phyloP scores from a whole-genome alignment of 1,140 invertebrate species.

The Drosophila nannoptera region DNA sequence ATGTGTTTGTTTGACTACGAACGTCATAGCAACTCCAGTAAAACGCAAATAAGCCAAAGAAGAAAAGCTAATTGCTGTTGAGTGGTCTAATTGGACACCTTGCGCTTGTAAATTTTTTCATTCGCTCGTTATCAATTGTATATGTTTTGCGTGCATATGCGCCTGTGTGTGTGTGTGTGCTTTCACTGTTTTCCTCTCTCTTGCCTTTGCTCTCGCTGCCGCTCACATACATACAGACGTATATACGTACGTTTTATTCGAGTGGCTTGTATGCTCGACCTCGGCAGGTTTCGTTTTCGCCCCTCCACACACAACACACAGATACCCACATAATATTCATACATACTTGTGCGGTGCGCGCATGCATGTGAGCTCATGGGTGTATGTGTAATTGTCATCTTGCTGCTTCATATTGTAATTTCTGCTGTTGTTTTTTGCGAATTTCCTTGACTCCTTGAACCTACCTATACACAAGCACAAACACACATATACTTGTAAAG shows the following conservation, averaged over 20 bases:
- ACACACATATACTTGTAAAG: conserved; percentile 1
- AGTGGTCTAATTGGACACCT: conserved; percentile 73
- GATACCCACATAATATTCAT: too few species aligned
- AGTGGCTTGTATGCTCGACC: conserved; percentile 49
- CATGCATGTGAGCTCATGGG: background rate
- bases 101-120: conserved; percentile 57
- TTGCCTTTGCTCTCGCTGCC: background rate
- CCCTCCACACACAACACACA: conserved; percentile 19
- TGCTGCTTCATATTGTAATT: conserved; percentile 44
- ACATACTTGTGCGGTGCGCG: too few species aligned
- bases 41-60: conserved; percentile 68
- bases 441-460: conserved; percentile 68
- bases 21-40: conserved; percentile 74
- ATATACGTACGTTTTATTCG: conserved; percentile 7
- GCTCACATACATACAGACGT: conserved; percentile 24
- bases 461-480: conserved; percentile 31
- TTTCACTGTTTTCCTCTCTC: conserved; percentile 7
- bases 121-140: conserved; percentile 66
- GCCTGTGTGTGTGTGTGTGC: conserved; percentile 3
- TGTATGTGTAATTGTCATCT: conserved; percentile 45
- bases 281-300: conserved; percentile 59
- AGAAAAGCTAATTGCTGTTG: conserved; percentile 71
- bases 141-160: conserved; percentile 46
- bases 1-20: conserved; percentile 38
- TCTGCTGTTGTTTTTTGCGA: conserved; percentile 45